Evolutionary conservation across 2,888 invertebrate genomes (phyloP).

Genomic region (Pyrrhosoma nymphula): DNA sequence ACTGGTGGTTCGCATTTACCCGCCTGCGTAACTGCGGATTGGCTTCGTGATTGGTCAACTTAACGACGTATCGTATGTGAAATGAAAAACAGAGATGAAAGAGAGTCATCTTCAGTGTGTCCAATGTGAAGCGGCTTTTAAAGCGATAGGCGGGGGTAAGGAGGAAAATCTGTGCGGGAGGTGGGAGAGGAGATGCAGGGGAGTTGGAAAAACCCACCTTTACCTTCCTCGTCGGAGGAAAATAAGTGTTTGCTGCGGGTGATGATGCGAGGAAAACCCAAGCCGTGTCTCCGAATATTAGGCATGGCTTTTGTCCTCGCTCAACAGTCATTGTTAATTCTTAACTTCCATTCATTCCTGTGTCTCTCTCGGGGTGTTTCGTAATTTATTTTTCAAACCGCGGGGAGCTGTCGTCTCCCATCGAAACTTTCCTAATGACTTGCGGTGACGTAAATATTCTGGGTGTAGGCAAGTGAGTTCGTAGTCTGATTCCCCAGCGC

Average conservation of each 20-base stretch:
- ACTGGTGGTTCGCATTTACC: neutral
- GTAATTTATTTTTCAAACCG: neutral
- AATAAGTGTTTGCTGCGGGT: neutral
- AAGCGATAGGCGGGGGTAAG: neutral
- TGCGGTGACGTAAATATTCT: too few species aligned
- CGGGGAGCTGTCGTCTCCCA: neutral
- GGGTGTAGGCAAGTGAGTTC: too few species aligned
- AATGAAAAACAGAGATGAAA: too few species aligned
- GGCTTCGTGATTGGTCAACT: too few species aligned
- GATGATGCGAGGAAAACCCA: neutral
- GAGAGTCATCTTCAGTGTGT: too few species aligned
- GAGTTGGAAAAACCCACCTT: neutral
- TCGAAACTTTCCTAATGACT: neutral
- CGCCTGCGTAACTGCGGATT: too few species aligned
- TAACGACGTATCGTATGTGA: too few species aligned
- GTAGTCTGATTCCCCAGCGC: too few species aligned
- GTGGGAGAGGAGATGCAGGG: neutral
- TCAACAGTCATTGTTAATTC: too few species aligned
- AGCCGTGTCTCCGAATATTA: too few species aligned
- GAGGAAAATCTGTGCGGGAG: neutral
- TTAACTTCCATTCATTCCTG: neutral
- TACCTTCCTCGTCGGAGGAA: neutral
- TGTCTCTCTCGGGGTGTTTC: neutral
- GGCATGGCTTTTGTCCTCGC: too few species aligned
- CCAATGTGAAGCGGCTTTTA: neutral